phyloP scores from a whole-genome alignment of 2,113 vertebrate genomes.

The Arothron firmamentum region DNA sequence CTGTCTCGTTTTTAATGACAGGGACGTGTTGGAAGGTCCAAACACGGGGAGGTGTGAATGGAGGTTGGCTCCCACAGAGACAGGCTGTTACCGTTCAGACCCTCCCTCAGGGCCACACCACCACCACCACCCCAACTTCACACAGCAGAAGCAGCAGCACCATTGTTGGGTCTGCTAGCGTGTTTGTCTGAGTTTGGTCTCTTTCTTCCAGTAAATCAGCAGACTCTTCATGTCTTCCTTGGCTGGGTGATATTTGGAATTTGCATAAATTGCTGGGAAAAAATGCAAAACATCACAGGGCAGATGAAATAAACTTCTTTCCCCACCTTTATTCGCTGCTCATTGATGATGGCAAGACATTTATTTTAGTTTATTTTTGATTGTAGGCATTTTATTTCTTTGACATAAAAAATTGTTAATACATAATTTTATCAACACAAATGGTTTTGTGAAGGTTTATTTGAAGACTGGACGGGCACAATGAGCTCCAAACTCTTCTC shows the following conservation, averaged over 20 bases:
- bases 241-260: neutral
- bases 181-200: neutral
- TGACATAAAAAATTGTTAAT: no score
- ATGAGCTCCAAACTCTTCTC: no score
- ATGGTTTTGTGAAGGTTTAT: no score
- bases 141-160: constrained; percentile 35
- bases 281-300: neutral
- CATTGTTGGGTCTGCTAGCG: constrained; percentile 27
- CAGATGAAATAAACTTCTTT: neutral
- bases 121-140: constrained; percentile 19
- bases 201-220: neutral
- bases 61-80: constrained; percentile 55
- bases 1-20: constrained; percentile 13
- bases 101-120: constrained; percentile 52
- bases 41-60: constrained; percentile 35
- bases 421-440: no score
- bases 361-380: no score
- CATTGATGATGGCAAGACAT: no score
- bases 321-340: neutral
- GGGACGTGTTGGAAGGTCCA: constrained; percentile 23
- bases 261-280: neutral
- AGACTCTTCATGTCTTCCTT: neutral
- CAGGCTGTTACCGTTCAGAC: constrained; percentile 46
- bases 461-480: no score
- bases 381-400: no score